Evolutionary conservation across 2,113 vertebrate species (phyloP), one percentile per base, ranked within the genome.

Genomic region (Syngnathus typhle): DNA sequence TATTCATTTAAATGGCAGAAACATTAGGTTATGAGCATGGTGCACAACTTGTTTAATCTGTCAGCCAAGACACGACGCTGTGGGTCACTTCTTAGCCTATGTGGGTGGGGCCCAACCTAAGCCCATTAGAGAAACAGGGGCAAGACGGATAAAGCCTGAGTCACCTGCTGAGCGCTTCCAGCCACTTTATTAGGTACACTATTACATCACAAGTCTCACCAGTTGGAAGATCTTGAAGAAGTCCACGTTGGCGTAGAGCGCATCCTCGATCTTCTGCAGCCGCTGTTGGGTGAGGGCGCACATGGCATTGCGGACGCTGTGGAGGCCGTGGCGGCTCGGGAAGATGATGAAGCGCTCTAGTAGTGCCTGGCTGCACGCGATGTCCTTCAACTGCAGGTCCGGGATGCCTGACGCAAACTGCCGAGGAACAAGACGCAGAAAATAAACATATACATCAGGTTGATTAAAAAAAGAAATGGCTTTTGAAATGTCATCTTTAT

Each of bases 381-480:
- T 96, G 70, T 96, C 92, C 81, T 96, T 98, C 78, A 98, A 88
- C 67, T 89, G 84, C 85, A 99, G 86, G 84, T 87, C 90, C 1
- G 97, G 96, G 61, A 98, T 82, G 3, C 97, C 95, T 0, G 84
- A 92, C 46, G 92, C 93, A 89, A 99, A 98, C 97, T 99, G n/a
- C 9, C 27, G 59, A 47, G 23, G 19, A 0, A 13, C 46, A 36
- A 2, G 10, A 49, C 16, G 16, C 5, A 32, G 21, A 7, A 23
- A 7, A 7, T 46, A 19, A 49, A 36, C 32, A 16, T 5, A 52
- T 67, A 15, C 1, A 21, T 7, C 16, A 43, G 64, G 60, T 46
- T 9, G n/a, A 19, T n/a, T 21, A 54, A 11, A 11, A 19, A 23
- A 54, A 54, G 1, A 23, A 13, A 55, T 27, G 32, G 7, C 5